Base-by-base conservation (phyloP, 2,888 invertebrate genomes). In the Holacanthella duospinosa region DNA sequence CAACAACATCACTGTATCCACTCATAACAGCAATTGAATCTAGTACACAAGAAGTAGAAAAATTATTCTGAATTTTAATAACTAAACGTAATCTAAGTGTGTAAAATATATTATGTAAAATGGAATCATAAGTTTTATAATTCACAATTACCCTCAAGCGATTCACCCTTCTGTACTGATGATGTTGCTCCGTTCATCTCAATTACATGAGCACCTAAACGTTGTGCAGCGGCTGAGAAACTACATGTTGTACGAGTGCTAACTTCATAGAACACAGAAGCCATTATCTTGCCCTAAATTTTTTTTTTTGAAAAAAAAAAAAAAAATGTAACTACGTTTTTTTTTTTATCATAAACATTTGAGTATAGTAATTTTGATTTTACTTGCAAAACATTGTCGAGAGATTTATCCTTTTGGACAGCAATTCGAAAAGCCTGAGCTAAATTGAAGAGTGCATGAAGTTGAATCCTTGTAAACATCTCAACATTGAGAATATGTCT, bases 231-330 rank as follows among this genome's bases (percentile, higher is more conserved):
- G 0, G 93, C 91, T 0, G 91, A 84, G 80, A 99, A 99, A 76
- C 96, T 97, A 77, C 92, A 91, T 74, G 88, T 87, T 0, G 99
- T 99, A 66, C 99, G 83, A 0, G 99, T 99, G 76, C 95, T 96
- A 0, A 88, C 93, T 82, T 99, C 99, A 78, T 93, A 99, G 78
- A 99, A 99, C 75, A 99, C 85, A 0, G 90, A 91, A 2, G 94
- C 89, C 91, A 99, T 89, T 2, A 96, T 83, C 80, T 93, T 94
- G 48, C 95, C 95, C 82, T 85, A 73, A 6, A 61, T 64, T 60
- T 43, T 62, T 55, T 54, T 64, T 29, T 9, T 56, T 9, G 21
- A 24, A 65, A 26, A 55, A n/a, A 28, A 48, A 36, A 21, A 48
- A 60, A 43, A 48, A 60, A 29, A n/a, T n/a, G n/a, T n/a, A 27